Evolutionary conservation across 2,888 invertebrate genomes (phyloP).

Genomic region (Platycnemis pennipes): DNA sequence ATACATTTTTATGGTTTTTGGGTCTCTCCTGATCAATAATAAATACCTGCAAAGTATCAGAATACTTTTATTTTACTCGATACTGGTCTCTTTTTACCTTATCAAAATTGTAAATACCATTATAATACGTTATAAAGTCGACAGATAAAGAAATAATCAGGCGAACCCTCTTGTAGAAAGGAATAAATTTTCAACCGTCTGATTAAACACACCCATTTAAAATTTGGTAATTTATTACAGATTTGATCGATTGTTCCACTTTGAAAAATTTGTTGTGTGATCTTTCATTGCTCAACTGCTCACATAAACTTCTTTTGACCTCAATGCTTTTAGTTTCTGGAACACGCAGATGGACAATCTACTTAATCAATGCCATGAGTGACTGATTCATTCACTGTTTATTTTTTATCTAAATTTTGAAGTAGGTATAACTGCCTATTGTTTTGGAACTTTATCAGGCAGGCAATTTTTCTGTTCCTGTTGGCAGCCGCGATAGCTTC

Average conservation of each 20-base stretch:
- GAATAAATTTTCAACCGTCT: background rate
- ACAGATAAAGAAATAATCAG: background rate
- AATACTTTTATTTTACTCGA: background rate
- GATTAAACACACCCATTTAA: background rate
- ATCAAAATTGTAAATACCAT: background rate
- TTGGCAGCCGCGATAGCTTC: background rate
- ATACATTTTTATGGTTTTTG: no score
- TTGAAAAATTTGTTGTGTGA: background rate
- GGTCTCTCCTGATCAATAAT: no score
- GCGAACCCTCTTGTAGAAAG: background rate
- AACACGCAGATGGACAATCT: background rate
- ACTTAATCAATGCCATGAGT: background rate
- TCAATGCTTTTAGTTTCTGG: background rate
- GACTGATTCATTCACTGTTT: background rate
- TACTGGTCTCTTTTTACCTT: background rate
- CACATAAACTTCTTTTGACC: background rate
- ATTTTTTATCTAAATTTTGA: background rate
- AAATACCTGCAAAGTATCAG: no score
- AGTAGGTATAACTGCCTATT: background rate
- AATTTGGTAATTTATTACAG: background rate
- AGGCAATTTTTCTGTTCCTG: background rate
- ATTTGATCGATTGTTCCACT: background rate
- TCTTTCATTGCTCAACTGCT: background rate
- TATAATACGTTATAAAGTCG: background rate
- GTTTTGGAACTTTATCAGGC: background rate